phyloP scores from a whole-genome alignment of 2,888 invertebrate genomes.

The Lydus trimaculatus region DNA sequence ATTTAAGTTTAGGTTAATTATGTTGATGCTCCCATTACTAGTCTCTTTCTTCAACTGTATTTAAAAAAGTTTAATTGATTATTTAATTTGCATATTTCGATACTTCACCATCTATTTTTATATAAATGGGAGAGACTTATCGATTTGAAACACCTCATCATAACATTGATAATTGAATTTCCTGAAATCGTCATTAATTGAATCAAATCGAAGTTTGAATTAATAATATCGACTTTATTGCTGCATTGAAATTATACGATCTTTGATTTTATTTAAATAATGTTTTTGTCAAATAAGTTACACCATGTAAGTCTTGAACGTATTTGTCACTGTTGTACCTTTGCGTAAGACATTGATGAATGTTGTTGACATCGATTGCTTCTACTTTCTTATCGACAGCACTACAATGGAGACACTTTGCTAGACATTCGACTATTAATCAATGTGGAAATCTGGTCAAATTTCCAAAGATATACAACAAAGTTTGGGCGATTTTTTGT shows the following conservation, averaged over 20 bases:
- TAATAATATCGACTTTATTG: not conserved
- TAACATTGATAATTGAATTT: conserved; percentile 4
- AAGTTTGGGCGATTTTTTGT: not conserved
- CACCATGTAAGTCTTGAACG: conserved; percentile 15
- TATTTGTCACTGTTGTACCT: conserved; percentile 32
- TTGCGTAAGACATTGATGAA: conserved; percentile 30
- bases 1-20: conserved; percentile 19
- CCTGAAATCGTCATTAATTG: conserved; percentile 14
- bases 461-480: not conserved
- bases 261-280: not conserved
- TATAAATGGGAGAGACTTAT: too few species aligned
- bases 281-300: not conserved
- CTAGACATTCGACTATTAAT: conserved; percentile 28
- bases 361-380: conserved; percentile 31
- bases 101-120: not conserved
- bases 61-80: conserved; percentile 4
- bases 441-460: conserved; percentile 26
- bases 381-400: conserved; percentile 29
- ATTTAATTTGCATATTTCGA: conserved; percentile 6
- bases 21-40: conserved; percentile 14
- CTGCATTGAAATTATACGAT: not conserved
- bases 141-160: too few species aligned
- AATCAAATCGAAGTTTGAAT: conserved; percentile 26
- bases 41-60: not conserved
- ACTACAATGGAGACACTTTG: conserved; percentile 33